A percentile compares a stretch with the other conserved stretches of the same genome.
phyloP scores from a whole-genome alignment of 2,797 vertebrate genomes.

The Sebastes nivosus region DNA sequence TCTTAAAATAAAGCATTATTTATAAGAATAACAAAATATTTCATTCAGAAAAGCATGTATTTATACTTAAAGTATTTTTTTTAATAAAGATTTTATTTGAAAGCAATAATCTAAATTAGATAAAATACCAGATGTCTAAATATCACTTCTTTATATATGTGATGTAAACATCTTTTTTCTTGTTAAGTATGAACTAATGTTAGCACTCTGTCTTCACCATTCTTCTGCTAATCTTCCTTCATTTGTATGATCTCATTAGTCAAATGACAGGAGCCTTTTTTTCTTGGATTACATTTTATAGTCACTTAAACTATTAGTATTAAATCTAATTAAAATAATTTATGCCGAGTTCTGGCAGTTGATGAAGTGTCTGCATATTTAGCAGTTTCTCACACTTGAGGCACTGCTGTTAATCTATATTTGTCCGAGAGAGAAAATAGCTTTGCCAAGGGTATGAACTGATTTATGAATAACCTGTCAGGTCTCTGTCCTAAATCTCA shows the following conservation, averaged over 20 bases:
- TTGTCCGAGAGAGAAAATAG: constrained; percentile 67
- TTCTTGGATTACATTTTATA: constrained; percentile 6
- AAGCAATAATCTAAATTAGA: background rate
- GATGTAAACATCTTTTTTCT: background rate
- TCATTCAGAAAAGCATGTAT: background rate
- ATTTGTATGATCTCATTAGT: constrained; percentile 4
- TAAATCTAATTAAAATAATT: background rate
- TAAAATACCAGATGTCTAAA: background rate
- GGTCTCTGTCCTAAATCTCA: constrained; percentile 24
- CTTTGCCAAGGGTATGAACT: constrained; percentile 46
- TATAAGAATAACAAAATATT: too few relatives aligned
- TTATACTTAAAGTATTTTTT: background rate
- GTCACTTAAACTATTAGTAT: background rate
- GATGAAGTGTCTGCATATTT: constrained; percentile 29
- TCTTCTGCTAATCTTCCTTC: background rate
- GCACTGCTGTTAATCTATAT: constrained; percentile 51
- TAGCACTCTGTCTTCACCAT: background rate
- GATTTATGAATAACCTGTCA: constrained; percentile 65
- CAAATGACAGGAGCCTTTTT: background rate
- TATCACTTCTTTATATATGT: background rate
- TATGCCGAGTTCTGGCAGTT: background rate
- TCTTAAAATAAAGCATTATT: too few relatives aligned
- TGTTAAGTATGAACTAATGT: background rate
- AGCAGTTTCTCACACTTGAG: constrained; percentile 13
- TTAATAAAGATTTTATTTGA: background rate